phyloP scores from a whole-genome alignment of 2,113 vertebrate species.

The Phalacrocorax brasilianus region DNA sequence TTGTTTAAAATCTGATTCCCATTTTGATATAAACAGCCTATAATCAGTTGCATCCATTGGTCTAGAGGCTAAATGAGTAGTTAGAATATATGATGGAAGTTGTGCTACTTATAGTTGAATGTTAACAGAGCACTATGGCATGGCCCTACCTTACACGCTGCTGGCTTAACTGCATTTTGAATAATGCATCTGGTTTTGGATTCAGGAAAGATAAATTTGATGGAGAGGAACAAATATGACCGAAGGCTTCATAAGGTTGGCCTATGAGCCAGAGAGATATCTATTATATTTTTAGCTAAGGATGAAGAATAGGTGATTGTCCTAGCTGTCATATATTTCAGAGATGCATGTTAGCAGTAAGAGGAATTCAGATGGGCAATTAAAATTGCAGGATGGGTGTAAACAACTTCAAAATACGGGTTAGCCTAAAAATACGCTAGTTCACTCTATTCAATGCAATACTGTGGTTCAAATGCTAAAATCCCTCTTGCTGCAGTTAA shows the following conservation, averaged over 20 bases:
- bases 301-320: slow-evolving; percentile 18
- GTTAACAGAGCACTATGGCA: not conserved
- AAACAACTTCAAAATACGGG: not conserved
- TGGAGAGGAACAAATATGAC: not conserved
- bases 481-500: not conserved
- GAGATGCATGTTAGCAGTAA: not conserved
- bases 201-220: not conserved
- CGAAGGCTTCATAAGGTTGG: not conserved
- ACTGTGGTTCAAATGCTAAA: not conserved
- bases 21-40: accelerated
- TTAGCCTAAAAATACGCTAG: not conserved
- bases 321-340: not conserved
- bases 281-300: not conserved
- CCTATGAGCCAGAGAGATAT: not conserved
- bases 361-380: slow-evolving; percentile 1
- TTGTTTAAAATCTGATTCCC: not conserved
- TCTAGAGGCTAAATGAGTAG: not conserved
- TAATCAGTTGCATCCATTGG: accelerated
- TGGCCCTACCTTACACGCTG: not conserved
- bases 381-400: not conserved
- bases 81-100: accelerated
- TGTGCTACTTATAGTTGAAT: not conserved
- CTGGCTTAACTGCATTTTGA: not conserved
- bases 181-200: not conserved
- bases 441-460: not conserved